Evolutionary conservation across 2,888 invertebrate species (phyloP), one percentile per base, ranked within the genome.

Genomic region (Chorisops tibialis): DNA sequence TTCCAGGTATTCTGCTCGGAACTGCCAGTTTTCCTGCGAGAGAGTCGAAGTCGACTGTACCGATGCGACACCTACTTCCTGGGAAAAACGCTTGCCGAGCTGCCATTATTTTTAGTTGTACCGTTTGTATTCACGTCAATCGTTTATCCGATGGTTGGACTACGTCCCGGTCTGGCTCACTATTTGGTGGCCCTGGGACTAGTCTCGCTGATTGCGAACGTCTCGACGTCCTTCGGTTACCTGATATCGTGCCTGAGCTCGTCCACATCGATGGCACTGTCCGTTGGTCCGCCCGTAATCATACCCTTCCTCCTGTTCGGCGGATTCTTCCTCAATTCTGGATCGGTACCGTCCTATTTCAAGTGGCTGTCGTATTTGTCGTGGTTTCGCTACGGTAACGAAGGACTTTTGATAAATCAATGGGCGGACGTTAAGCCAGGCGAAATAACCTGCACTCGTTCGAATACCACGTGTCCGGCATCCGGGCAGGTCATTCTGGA

Each of bases 301-400:
- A 92, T 97, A 63, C 96, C 97, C 0, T 90, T 96, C 76, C 82
- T 97, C 79, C 80, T 98, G 16, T 97, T 98, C 75, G 96, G 96
- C 63, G 97, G 97, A 45, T 96, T 94, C 82, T 96, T 96, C 79
- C 81, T 97, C 43, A 96, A 96, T 75, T 86, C 90, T 19, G 89
- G 87, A 87, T 93, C 93, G 0, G 88, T 93, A 19, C 94, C 94
- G 0, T 78, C 83, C 0, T 94, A 93, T 73, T 86, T 94, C 62
- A 83, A 87, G 68, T 94, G 93, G 93, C 80, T 93, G 65, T 89
- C 91, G 0, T 90, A 92, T 75, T 77, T 94, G 12, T 94, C 94
- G 0, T 95, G 95, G 95, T 94, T 95, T 79, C 86, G 89, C 61
- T 95, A 93, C 76, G 92, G 92, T 24, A 93, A 93, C 76, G 94